Evolutionary conservation across 2,797 vertebrate genomes (phyloP).

Genomic region (Tadarida brasiliensis): DNA sequence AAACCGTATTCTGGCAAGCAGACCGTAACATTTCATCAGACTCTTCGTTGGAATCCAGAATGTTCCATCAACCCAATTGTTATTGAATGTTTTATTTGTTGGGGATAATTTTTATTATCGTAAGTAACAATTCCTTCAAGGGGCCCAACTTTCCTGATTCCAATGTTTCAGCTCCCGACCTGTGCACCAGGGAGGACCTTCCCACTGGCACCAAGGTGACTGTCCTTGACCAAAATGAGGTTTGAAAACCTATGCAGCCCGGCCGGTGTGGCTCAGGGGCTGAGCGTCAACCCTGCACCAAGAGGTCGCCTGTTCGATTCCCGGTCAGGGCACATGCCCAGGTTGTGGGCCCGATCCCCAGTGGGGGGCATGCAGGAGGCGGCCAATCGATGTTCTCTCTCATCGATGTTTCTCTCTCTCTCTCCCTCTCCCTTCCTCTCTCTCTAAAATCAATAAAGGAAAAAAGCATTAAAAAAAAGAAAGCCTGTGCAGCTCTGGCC

Average conservation of each 20-base stretch:
- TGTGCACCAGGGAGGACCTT: background rate
- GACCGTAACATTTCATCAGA: conserved; percentile 70
- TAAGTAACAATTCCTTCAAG: background rate
- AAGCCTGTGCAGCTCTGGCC: background rate
- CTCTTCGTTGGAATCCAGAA: conserved; percentile 70
- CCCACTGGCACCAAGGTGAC: too few species aligned
- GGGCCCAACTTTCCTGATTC: background rate
- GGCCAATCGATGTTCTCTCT: background rate
- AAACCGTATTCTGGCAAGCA: conserved; percentile 75
- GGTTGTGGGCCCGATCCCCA: background rate
- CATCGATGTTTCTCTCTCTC: background rate
- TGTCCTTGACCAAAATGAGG: background rate
- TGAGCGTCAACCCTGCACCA: background rate
- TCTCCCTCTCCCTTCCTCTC: too few species aligned
- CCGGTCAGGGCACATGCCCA: background rate
- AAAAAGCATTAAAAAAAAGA: background rate
- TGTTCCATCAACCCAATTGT: conserved; percentile 57
- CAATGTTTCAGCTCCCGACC: background rate
- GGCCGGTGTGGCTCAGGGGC: too few species aligned
- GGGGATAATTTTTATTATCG: background rate
- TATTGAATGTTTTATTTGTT: background rate
- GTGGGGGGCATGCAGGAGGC: background rate
- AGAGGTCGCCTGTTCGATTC: background rate
- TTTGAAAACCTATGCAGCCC: background rate
- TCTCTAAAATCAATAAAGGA: background rate